phyloP scores from a whole-genome alignment of 2,797 vertebrate species.

The Coranthus polyacanthus region DNA sequence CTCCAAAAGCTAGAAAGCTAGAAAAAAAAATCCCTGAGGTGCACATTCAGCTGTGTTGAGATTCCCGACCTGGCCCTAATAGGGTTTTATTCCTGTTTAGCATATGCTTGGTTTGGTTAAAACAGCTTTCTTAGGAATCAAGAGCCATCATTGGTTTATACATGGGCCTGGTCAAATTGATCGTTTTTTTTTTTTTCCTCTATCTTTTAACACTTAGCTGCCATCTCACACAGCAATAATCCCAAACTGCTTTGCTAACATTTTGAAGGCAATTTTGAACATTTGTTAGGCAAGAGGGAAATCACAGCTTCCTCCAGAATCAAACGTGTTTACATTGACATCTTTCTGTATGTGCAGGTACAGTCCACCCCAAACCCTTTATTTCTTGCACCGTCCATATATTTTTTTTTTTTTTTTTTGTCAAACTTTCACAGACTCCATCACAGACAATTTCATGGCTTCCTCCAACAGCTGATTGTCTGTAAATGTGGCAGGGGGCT shows the following conservation, averaged over 20 bases:
- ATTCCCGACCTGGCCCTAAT: constrained; percentile 76
- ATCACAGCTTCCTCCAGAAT: constrained; percentile 82
- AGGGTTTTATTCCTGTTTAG: constrained; percentile 65
- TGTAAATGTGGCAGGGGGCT: constrained; percentile 90
- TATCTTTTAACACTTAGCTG: constrained; percentile 81
- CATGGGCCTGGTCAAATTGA: constrained; percentile 66
- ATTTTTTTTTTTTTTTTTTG: constrained; percentile 31
- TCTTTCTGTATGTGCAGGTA: constrained; percentile 76
- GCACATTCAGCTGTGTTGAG: constrained; percentile 85
- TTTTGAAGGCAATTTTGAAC: constrained; percentile 83
- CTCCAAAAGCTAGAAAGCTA: constrained; percentile 86
- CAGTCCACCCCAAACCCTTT: constrained; percentile 49
- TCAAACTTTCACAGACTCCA: constrained; percentile 94
- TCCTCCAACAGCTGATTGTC: constrained; percentile 97
- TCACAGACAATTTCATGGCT: constrained; percentile 91
- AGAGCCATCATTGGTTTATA: constrained; percentile 78
- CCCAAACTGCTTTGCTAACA: constrained; percentile 81
- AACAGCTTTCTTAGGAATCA: constrained; percentile 79
- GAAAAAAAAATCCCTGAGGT: constrained; percentile 88
- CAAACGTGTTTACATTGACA: constrained; percentile 67
- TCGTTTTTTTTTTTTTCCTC: constrained; percentile 31
- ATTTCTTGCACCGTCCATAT: constrained; percentile 60
- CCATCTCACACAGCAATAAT: constrained; percentile 80
- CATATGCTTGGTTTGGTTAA: constrained; percentile 72
- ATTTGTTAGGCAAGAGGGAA: constrained; percentile 77